phyloP scores from a whole-genome alignment of 2,113 vertebrate species.

The Gnathonemus echidnorhynchus region DNA sequence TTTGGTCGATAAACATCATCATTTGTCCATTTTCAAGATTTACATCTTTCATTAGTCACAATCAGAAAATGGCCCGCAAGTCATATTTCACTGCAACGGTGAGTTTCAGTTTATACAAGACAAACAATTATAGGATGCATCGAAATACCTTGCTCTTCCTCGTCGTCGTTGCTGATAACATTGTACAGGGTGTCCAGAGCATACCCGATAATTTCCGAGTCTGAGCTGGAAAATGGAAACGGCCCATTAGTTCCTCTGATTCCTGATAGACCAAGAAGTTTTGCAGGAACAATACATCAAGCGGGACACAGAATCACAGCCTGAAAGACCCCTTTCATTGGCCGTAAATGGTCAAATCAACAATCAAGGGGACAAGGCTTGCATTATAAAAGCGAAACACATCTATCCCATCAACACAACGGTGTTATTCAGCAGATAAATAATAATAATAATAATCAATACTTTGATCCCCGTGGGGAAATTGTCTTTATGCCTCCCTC shows the following conservation, averaged over 20 bases:
- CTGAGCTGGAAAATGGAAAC: constrained; percentile 59
- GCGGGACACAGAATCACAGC: not conserved
- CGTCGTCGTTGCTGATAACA: constrained; percentile 89
- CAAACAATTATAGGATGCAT: not conserved
- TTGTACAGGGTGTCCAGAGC: constrained; percentile 96
- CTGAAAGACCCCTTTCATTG: not conserved
- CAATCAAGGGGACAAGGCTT: not conserved
- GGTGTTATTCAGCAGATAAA: not conserved
- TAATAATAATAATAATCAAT: no score
- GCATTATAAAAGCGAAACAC: not conserved
- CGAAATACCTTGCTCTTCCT: constrained; percentile 85
- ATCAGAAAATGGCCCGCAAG: not conserved
- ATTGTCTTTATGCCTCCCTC: no score
- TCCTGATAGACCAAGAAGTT: not conserved
- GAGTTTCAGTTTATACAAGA: not conserved
- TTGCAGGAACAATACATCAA: not conserved
- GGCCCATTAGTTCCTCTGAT: no score
- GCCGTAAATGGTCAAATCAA: not conserved
- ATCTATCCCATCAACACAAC: not conserved
- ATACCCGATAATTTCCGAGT: constrained; percentile 97
- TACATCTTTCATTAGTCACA: not conserved
- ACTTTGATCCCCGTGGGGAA: no score
- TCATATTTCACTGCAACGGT: not conserved
- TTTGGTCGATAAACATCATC: not conserved
- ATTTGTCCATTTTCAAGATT: not conserved